Base-by-base conservation (phyloP, 2,797 vertebrate species). In the Typhlichthys subterraneus region DNA sequence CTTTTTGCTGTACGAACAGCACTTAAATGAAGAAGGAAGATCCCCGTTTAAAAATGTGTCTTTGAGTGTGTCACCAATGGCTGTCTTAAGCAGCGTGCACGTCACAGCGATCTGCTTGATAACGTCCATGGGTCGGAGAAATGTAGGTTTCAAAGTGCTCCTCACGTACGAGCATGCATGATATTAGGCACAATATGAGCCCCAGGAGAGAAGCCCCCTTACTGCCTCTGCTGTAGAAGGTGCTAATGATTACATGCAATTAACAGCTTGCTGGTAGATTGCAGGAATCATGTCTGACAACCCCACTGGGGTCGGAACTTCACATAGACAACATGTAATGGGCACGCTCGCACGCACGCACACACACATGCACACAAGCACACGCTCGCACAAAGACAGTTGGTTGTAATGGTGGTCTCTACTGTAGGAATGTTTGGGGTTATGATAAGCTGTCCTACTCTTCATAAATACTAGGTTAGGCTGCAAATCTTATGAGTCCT, bases 191-290 rank as follows among this genome's bases (percentile, higher is more conserved):
- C 12, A 49, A 65, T 57, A 61, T 60, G 70, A 73, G 55, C 53
- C 77, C 65, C 65, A 45, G 63, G 75, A 84, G 71, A 61, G 68
- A 17, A 19, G 29, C 64, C 23, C 58, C 58, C 67, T 72, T 77
- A 73, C 64, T 65, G 46, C 53, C 52, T 61, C 51, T 38, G 7
- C 52, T 63, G 65, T 82, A 82, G 77, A 81, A 19, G 14, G 31
- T 77, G 62, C 71, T 83, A 67, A 84, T 85, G 71, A 81, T 86
- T 59, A 59, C 62, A 70, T 62, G 69, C 81, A 88, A 83, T 85
- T 87, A 87, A 77, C 62, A 70, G 49, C 70, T 45, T 45, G 59
- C 53, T 79, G 74, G 80, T 86, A 59, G 66, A 75, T 79, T 59
- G 70, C 61, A 60, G 69, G 68, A 71, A 72, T 80, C 60, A 42